Percentiles rank a stretch among this genome's conserved stretches.
Evolutionary conservation across 2,797 vertebrate species (phyloP).

Genomic region (Parambassis ranga): DNA sequence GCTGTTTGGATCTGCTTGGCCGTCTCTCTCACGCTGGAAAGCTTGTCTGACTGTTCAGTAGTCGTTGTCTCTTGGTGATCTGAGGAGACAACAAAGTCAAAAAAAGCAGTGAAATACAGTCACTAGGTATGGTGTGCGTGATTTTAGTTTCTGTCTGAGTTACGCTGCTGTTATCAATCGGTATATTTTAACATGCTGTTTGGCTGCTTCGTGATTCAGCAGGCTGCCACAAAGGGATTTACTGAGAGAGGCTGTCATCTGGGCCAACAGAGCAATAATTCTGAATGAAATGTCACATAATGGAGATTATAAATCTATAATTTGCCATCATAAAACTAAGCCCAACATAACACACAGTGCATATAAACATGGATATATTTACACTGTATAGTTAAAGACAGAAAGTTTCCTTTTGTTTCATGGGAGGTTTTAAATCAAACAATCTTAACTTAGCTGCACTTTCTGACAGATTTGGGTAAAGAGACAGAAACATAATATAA

Average conservation of each 20-base stretch:
- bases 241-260: slow-evolving; percentile 32
- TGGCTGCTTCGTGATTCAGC: slow-evolving; percentile 12
- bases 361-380: background rate
- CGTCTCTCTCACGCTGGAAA: slow-evolving; percentile 47
- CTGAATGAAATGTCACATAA: slow-evolving; percentile 32
- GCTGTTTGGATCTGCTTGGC: slow-evolving; percentile 50
- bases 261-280: slow-evolving; percentile 23
- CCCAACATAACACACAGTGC: background rate
- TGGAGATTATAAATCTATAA: slow-evolving; percentile 27
- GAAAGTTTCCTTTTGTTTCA: too few relatives aligned
- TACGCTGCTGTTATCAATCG: background rate
- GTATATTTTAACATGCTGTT: slow-evolving; percentile 2
- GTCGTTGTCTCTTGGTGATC: slow-evolving; percentile 63
- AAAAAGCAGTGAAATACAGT: background rate
- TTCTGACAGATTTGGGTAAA: slow-evolving; percentile 26
- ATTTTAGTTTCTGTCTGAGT: too few relatives aligned
- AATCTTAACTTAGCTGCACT: background rate
- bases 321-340: slow-evolving; percentile 8
- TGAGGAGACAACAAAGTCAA: slow-evolving; percentile 48
- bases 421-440: too few relatives aligned
- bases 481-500: background rate
- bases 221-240: slow-evolving; percentile 31
- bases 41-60: slow-evolving; percentile 46
- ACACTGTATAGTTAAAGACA: too few relatives aligned
- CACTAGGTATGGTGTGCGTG: too few relatives aligned